These are phyloP conservation scores for Aphaenogaster ashmeadi DNA, from an alignment of 1,140 invertebrate genomes.

Conservation along the genomic window DNA sequence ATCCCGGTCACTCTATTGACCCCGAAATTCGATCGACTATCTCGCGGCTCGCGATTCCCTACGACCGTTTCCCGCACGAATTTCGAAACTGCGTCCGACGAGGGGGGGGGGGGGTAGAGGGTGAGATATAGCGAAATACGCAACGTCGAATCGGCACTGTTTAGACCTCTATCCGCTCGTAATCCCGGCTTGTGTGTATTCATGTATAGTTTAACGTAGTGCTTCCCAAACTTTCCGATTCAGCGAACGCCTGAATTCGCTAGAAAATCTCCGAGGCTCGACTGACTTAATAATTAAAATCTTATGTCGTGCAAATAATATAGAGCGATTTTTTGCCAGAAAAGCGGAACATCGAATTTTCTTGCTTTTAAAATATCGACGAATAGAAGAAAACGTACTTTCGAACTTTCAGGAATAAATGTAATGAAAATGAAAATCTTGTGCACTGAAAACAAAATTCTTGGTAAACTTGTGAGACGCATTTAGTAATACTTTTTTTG, in stretches of 20 bases:
- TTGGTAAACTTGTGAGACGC: too few species aligned
- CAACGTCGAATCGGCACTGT: constrained; percentile 36
- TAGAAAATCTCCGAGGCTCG: constrained; percentile 12
- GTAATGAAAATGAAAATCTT: not conserved
- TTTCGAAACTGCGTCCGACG: constrained; percentile 7
- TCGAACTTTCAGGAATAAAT: not conserved
- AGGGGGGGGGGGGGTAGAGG: too few species aligned
- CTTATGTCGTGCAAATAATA: constrained; percentile 6
- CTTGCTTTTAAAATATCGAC: not conserved
- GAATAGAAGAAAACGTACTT: not conserved
- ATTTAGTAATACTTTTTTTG: too few species aligned
- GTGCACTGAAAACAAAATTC: too few species aligned
- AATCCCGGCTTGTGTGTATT: constrained; percentile 40
- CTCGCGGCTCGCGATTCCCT: constrained; percentile 11
- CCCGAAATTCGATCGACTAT: constrained; percentile 38
- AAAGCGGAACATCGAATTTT: not conserved
- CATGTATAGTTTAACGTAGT: constrained; percentile 27
- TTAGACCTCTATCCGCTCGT: constrained; percentile 22
- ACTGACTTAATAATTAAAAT: constrained; percentile 16
- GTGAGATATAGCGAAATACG: constrained; percentile 4
- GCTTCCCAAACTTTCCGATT: constrained; percentile 45
- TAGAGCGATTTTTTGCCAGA: not conserved
- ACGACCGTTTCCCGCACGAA: constrained; percentile 1
- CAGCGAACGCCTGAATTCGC: not conserved
- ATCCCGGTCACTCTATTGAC: constrained; percentile 27